A percentile compares a stretch with the other conserved stretches of the same genome.
These are phyloP conservation scores for Cantharis flavilabris DNA, from an alignment of 2,888 invertebrate genomes.

Conservation along the genomic window DNA sequence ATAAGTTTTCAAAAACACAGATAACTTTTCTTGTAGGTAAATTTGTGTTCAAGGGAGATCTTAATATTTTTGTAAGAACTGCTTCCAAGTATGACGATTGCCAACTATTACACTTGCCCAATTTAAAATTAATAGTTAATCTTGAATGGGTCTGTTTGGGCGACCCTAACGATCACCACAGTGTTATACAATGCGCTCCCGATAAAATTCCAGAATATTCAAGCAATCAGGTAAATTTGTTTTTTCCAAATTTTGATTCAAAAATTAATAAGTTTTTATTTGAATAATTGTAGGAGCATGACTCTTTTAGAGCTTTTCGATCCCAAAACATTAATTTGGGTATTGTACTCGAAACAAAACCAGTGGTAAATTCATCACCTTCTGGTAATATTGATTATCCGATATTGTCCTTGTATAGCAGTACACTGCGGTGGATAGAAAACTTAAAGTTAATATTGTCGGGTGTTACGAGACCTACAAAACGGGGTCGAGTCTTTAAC, in stretches of 20 bases:
- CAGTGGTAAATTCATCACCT: constrained; percentile 54
- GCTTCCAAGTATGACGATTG: constrained; percentile 99
- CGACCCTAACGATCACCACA: constrained; percentile 94
- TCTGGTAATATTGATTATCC: constrained; percentile 64
- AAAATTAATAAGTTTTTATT: too few relatives aligned
- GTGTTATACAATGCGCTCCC: constrained; percentile 94
- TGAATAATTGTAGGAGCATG: constrained; percentile 71
- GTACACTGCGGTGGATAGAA: constrained; percentile 94
- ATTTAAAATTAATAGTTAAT: constrained; percentile 80
- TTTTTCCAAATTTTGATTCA: too few relatives aligned
- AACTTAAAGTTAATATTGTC: constrained; percentile 91
- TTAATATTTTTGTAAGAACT: constrained; percentile 93
- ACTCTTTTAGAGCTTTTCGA: constrained; percentile 93
- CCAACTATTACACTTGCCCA: constrained; percentile 87
- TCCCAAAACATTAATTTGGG: constrained; percentile 82
- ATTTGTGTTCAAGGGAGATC: constrained; percentile 88
- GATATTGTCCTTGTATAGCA: constrained; percentile 84
- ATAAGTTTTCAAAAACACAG: neutral
- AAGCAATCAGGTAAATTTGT: constrained; percentile 75
- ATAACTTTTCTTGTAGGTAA: constrained; percentile 62
- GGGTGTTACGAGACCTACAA: constrained; percentile 91
- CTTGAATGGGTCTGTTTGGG: constrained; percentile 91
- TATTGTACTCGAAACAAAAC: constrained; percentile 77
- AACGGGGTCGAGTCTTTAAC: constrained; percentile 86
- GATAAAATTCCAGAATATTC: constrained; percentile 96